Conservation (phyloP, 1,140 invertebrate genomes). For the Drosophila orena region DNA sequence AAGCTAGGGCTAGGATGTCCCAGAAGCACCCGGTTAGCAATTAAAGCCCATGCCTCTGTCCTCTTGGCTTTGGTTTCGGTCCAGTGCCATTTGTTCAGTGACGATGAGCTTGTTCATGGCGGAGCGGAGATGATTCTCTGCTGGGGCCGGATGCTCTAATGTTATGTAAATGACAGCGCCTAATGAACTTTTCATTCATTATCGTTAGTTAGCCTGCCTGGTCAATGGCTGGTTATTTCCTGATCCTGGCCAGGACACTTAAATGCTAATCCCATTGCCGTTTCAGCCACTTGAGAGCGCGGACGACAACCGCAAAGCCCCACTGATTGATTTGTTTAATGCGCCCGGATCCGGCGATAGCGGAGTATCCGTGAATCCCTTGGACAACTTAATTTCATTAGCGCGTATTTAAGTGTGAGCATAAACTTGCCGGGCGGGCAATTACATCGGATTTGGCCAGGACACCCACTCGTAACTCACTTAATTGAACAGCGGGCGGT, state of each 20-base stretch:
- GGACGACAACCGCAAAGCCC: slow-evolving; percentile 62
- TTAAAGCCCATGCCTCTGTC: slow-evolving; percentile 33
- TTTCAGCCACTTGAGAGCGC: slow-evolving; percentile 52
- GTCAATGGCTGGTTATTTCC: slow-evolving; percentile 51
- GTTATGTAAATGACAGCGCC: slow-evolving; percentile 82
- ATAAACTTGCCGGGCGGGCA: slow-evolving; percentile 46
- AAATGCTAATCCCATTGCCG: slow-evolving; percentile 74
- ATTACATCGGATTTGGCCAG: slow-evolving; percentile 39
- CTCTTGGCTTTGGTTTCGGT: not conserved
- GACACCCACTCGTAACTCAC: slow-evolving; percentile 12
- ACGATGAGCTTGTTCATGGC: slow-evolving; percentile 50
- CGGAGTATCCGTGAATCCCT: slow-evolving; percentile 38
- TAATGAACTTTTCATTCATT: slow-evolving; percentile 83
- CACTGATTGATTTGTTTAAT: slow-evolving; percentile 83
- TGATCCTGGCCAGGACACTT: slow-evolving; percentile 55
- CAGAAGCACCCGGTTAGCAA: slow-evolving; percentile 27
- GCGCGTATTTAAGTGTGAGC: slow-evolving; percentile 65
- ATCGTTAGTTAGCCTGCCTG: slow-evolving; percentile 67
- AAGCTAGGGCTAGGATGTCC: not conserved
- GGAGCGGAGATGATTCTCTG: slow-evolving; percentile 1
- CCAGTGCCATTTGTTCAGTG: slow-evolving; percentile 16
- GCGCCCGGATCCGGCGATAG: slow-evolving; percentile 55
- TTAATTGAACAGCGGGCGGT: slow-evolving; percentile 61
- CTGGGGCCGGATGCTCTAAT: slow-evolving; percentile 61
- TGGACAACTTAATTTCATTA: slow-evolving; percentile 78